Evolutionary conservation across 1,140 invertebrate species (phyloP).

Genomic region (Ceratina australensis): DNA sequence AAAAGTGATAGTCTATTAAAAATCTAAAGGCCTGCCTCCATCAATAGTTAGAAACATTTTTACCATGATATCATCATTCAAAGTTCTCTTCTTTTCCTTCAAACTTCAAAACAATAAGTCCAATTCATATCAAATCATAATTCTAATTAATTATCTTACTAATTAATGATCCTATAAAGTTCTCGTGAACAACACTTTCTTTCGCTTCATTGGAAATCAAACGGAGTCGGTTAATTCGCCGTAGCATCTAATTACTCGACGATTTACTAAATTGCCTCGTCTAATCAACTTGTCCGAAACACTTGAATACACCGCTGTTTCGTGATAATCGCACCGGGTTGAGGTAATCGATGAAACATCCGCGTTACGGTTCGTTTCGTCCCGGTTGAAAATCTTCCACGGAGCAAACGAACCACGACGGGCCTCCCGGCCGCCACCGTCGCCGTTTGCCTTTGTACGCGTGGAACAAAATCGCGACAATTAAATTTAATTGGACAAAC

Average conservation of each 20-base stretch:
- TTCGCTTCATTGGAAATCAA: too few relatives aligned
- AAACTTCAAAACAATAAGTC: too few relatives aligned
- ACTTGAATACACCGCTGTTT: slow-evolving; percentile 40
- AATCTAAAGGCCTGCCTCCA: too few relatives aligned
- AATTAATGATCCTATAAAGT: too few relatives aligned
- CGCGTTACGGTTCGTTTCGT: slow-evolving; percentile 7
- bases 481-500: slow-evolving; percentile 32
- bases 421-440: background rate
- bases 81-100: too few relatives aligned
- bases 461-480: background rate
- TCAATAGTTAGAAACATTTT: too few relatives aligned
- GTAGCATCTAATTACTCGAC: background rate
- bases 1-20: too few relatives aligned
- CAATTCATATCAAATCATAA: too few relatives aligned
- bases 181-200: too few relatives aligned
- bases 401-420: slow-evolving; percentile 8
- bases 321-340: slow-evolving; percentile 21
- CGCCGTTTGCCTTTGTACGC: background rate
- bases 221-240: too few relatives aligned
- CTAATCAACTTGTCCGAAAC: slow-evolving; percentile 14
- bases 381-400: slow-evolving; percentile 11
- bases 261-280: background rate
- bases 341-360: slow-evolving; percentile 46
- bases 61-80: too few relatives aligned
- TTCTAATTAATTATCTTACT: too few relatives aligned